Evolutionary conservation across 2,888 invertebrate genomes (phyloP).

Genomic region (Eilema sororculum): DNA sequence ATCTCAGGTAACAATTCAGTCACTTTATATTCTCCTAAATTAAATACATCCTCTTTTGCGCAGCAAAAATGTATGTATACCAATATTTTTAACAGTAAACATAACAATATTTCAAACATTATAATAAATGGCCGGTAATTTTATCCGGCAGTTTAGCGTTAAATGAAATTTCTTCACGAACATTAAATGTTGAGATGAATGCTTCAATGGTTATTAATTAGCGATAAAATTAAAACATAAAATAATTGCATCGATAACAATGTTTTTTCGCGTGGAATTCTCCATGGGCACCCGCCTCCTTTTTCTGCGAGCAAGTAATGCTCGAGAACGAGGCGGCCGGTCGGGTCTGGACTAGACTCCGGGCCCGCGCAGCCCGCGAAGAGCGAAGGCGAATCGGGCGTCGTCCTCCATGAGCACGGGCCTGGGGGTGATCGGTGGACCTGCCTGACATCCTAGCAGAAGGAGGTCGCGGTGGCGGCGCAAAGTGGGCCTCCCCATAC

Average conservation of each 20-base stretch:
- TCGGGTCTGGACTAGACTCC: no score
- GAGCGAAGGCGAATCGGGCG: no score
- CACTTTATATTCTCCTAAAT: neutral
- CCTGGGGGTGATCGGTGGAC: no score
- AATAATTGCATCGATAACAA: neutral
- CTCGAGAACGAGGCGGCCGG: no score
- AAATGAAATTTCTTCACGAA: neutral
- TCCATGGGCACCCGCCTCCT: no score
- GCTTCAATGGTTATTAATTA: constrained; percentile 66
- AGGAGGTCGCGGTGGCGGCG: no score
- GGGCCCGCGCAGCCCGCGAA: no score
- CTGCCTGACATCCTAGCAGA: no score
- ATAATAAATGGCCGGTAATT: neutral
- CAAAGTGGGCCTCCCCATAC: no score
- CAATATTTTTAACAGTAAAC: constrained; percentile 21
- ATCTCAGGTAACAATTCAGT: constrained; percentile 48
- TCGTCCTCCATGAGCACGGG: no score
- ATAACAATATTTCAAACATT: constrained; percentile 6
- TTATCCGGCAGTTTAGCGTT: neutral
- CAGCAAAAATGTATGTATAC: constrained; percentile 18
- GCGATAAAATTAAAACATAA: constrained; percentile 28
- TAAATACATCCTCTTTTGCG: constrained; percentile 19
- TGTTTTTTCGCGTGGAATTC: neutral
- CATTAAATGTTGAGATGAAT: constrained; percentile 54
- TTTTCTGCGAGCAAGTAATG: no score